These are phyloP conservation scores for Sinocyclocheilus rhinocerous DNA, from an alignment of 2,113 vertebrate species.

Conservation along the genomic window DNA sequence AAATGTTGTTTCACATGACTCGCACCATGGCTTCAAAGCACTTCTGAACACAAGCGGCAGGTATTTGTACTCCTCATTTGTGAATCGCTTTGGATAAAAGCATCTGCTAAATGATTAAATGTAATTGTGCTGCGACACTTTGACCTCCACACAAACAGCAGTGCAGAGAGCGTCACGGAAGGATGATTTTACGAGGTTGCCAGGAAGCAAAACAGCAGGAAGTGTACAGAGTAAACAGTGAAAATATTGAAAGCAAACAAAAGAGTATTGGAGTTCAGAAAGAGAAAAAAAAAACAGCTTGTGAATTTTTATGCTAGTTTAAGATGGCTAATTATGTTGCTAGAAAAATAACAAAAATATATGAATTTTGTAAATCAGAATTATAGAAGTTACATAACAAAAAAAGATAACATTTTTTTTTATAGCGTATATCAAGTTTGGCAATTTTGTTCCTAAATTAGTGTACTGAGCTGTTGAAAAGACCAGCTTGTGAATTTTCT, in stretches of 20 bases:
- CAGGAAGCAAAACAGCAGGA: background rate
- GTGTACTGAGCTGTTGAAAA: too few species aligned
- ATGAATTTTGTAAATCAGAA: background rate
- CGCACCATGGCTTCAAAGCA: background rate
- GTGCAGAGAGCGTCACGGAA: background rate
- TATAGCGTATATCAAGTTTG: background rate
- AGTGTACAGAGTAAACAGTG: background rate
- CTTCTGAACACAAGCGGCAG: background rate
- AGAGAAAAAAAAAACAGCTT: background rate
- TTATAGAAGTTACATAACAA: background rate
- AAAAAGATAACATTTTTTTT: background rate
- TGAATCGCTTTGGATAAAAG: constrained; percentile 1
- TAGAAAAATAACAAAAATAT: background rate
- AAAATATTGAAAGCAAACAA: background rate
- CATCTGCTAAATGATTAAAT: constrained; percentile 5
- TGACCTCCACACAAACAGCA: constrained; percentile 20
- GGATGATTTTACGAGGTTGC: background rate
- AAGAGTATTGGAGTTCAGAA: background rate
- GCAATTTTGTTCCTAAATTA: background rate
- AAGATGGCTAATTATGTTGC: background rate
- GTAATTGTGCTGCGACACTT: background rate
- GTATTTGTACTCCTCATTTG: background rate
- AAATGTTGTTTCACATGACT: background rate
- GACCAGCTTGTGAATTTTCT: too few species aligned
- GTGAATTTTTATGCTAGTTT: too few species aligned